Base-by-base conservation (phyloP, 2,888 invertebrate genomes). In the Caenorhabditis auriculariae region DNA sequence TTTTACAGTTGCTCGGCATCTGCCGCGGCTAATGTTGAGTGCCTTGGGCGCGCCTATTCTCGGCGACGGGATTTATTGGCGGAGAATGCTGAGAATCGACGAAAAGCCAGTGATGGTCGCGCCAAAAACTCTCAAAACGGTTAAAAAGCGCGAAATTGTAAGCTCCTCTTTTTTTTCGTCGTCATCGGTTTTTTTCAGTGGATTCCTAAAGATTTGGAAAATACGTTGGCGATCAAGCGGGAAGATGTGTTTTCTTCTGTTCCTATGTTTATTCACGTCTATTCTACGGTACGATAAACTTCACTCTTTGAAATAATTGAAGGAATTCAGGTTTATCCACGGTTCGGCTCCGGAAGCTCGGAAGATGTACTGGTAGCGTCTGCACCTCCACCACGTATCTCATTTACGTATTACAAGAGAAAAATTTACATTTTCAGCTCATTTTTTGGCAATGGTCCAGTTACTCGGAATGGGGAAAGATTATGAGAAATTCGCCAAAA, bases 41-140 rank as follows among this genome's bases (percentile, higher is more conserved):
- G 60, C 61, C 38, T 39, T 74, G 38, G 48, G 43, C 9, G 45
- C 59, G 3, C 73, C 73, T 0, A 63, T 72, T 9, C 58, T 74
- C 9, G 73, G 73, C 12, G 73, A 74, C 46, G 39, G 44, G n/a
- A 57, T 74, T n/a, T 74, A 74, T 47, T 57, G 53, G 53, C 43
- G 64, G n/a, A 46, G 73, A 17, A 27, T 74, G 1, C 50, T 53
- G 2, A 47, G 57, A 12, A 39, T 64, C 9, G 66, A 69, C 42
- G 69, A 61, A 9, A 21, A 29, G 5, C 63, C 64, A 6, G 64
- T 63, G 41, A 44, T 60, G 4, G 59, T 71, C 19, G 37, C n/a
- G n/a, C n/a, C n/a, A n/a, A n/a, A n/a, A n/a, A n/a, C n/a, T n/a
- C n/a, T n/a, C n/a, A n/a, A n/a, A n/a, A n/a, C n/a, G n/a, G n/a